These are phyloP conservation scores for Mellilla xanthometata DNA, from an alignment of 2,888 invertebrate species.

Conservation along the genomic window DNA sequence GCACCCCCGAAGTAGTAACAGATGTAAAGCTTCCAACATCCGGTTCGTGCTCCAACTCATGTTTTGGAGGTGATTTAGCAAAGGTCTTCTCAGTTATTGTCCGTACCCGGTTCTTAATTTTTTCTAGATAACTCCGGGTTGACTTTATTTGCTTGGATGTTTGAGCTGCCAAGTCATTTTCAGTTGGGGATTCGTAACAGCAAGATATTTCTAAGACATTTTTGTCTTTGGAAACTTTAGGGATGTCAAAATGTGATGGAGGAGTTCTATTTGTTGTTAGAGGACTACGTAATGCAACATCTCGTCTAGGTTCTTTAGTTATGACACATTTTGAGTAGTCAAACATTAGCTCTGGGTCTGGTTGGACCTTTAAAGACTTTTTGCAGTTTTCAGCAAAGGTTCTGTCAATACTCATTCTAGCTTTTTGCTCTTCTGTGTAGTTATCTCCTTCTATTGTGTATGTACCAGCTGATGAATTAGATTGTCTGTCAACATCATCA, in stretches of 20 bases:
- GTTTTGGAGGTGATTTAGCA: conserved; percentile 74
- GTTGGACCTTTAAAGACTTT: conserved; percentile 52
- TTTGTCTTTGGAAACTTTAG: conserved; percentile 73
- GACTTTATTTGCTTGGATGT: conserved; percentile 77
- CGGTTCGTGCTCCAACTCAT: conserved; percentile 54
- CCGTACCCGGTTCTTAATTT: conserved; percentile 83
- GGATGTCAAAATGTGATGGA: conserved; percentile 44
- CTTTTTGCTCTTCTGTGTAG: conserved; percentile 93
- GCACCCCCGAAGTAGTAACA: conserved; percentile 84
- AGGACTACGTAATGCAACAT: conserved; percentile 54
- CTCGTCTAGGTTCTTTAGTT: conserved; percentile 68
- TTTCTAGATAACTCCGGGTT: conserved; percentile 82
- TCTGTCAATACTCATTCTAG: conserved; percentile 93
- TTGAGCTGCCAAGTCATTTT: conserved; percentile 70
- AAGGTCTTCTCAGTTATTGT: conserved; percentile 82
- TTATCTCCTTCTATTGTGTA: conserved; percentile 95
- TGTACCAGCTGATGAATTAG: conserved; percentile 88
- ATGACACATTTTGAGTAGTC: conserved; percentile 61
- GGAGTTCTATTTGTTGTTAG: conserved; percentile 43
- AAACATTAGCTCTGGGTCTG: conserved; percentile 64
- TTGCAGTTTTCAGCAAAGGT: conserved; percentile 83
- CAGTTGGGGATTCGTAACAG: conserved; percentile 81
- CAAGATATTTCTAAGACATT: conserved; percentile 85
- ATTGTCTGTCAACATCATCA: conserved; percentile 70
- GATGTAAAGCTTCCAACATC: conserved; percentile 87